Conservation (phyloP, 2,797 vertebrate genomes). For the Lacerta bilineata region DNA sequence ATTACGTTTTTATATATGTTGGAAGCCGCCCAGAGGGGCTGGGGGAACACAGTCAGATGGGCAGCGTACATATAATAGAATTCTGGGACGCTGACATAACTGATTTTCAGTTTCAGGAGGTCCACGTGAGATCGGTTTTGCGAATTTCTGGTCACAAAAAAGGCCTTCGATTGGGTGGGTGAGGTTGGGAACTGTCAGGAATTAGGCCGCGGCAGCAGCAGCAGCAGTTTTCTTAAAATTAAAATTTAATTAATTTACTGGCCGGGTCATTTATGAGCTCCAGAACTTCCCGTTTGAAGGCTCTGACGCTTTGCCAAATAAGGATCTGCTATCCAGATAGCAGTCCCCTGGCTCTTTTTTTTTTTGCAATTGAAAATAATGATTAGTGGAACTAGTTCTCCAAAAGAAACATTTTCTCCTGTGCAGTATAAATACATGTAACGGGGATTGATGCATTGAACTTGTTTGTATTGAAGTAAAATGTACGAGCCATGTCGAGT, state of each 20-base stretch:
- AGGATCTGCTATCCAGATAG: neutral
- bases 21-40: too few relatives aligned
- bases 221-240: neutral
- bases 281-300: neutral
- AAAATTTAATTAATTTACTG: neutral
- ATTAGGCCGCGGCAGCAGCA: too few relatives aligned
- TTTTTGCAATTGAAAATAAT: conserved; percentile 33
- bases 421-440: conserved; percentile 64
- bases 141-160: too few relatives aligned
- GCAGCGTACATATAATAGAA: too few relatives aligned
- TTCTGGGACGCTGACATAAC: too few relatives aligned
- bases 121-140: too few relatives aligned
- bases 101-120: too few relatives aligned
- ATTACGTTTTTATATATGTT: too few relatives aligned
- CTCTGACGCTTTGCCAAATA: conserved; percentile 12
- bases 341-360: conserved; percentile 12
- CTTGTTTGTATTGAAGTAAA: conserved; percentile 69
- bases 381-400: conserved; percentile 35
- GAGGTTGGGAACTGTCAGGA: too few relatives aligned
- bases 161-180: too few relatives aligned
- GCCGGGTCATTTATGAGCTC: neutral
- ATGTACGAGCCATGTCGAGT: conserved; percentile 6
- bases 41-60: too few relatives aligned
- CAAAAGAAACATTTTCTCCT: conserved; percentile 43
- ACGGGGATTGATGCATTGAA: conserved; percentile 54